Evolutionary conservation across 2,113 vertebrate species (phyloP).

Genomic region (Trogon melanurus): DNA sequence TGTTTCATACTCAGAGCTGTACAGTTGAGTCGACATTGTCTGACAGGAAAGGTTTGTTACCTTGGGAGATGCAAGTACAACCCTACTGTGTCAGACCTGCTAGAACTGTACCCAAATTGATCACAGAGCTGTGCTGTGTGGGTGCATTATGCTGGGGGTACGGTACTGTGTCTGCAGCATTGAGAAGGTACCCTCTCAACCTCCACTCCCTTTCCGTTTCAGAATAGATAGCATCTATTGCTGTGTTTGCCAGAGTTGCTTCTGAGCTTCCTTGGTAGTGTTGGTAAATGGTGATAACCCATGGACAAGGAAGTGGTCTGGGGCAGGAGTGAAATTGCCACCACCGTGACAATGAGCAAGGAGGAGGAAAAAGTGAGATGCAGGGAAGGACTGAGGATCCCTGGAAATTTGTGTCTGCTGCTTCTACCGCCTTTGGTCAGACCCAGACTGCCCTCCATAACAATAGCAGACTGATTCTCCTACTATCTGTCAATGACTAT

Average conservation of each 20-base stretch:
- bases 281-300: neutral
- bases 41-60: neutral
- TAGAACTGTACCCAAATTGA: neutral
- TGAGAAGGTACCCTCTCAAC: neutral
- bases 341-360: neutral
- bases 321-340: neutral
- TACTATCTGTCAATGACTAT: neutral
- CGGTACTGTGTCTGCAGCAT: neutral
- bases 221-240: neutral
- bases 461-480: neutral
- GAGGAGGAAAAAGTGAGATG: neutral
- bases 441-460: neutral
- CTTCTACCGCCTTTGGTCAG: neutral
- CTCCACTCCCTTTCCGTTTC: neutral
- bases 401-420: neutral
- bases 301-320: neutral
- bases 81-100: neutral
- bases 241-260: neutral
- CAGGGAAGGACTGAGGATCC: neutral
- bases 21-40: neutral
- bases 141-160: rapidly evolving
- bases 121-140: neutral
- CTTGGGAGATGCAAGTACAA: neutral
- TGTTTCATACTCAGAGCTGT: neutral
- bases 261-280: neutral